Conservation (phyloP, 2,797 vertebrate genomes). For the Allenopithecus nigroviridis region DNA sequence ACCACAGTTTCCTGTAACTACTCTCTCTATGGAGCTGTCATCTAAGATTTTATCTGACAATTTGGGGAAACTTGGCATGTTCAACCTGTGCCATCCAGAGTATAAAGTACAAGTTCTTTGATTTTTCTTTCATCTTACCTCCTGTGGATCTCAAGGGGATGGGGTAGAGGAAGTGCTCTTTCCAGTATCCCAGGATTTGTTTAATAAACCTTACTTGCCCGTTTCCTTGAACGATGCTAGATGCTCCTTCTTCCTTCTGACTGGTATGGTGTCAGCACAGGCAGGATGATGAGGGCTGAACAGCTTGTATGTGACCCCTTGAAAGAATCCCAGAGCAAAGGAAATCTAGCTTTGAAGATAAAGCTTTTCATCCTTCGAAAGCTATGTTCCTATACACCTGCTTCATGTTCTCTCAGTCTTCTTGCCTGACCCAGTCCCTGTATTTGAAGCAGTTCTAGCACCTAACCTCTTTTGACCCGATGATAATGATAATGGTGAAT, state of each 20-base stretch:
- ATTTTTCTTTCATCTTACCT: background rate
- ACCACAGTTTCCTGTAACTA: background rate
- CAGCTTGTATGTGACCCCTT: background rate
- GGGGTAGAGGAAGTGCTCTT: background rate
- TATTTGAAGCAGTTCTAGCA: conserved; percentile 14
- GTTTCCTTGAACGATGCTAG: background rate
- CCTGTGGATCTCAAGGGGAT: background rate
- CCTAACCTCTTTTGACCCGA: background rate
- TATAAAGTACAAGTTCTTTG: background rate
- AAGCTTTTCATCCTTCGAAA: conserved; percentile 42
- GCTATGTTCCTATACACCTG: background rate
- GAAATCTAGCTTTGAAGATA: conserved; percentile 37
- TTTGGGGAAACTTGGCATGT: background rate
- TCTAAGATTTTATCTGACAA: conserved; percentile 30
- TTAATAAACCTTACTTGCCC: background rate
- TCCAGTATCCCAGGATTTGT: background rate
- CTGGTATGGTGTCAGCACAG: background rate
- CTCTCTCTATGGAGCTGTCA: conserved; percentile 10
- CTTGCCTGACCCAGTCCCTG: background rate
- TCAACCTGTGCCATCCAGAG: conserved; percentile 4
- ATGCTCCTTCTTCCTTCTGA: background rate
- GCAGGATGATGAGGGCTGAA: background rate
- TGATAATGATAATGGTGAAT: background rate
- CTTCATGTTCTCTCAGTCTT: background rate
- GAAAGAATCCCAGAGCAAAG: conserved; percentile 19